Evolutionary conservation across 2,797 vertebrate genomes (phyloP).

Genomic region (Pagetopsis macropterus): DNA sequence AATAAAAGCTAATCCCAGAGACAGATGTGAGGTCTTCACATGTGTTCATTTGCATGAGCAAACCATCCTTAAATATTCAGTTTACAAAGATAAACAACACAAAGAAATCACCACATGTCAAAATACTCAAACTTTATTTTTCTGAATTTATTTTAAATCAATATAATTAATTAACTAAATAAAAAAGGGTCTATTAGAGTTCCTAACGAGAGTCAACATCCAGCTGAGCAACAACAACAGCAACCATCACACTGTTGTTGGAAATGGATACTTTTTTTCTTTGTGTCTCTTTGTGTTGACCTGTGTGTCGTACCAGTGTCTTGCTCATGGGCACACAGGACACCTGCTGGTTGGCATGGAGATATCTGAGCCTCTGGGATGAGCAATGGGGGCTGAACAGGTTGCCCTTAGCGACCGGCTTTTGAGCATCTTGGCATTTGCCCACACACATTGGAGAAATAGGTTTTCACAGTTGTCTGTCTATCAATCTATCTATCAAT

Average conservation of each 20-base stretch:
- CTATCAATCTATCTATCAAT: not conserved
- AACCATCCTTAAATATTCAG: too few relatives aligned
- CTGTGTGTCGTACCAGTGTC: constrained; percentile 14
- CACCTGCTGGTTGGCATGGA: constrained; percentile 75
- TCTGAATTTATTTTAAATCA: not conserved
- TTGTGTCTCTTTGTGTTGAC: not conserved
- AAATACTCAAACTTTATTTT: too few relatives aligned
- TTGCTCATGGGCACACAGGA: constrained; percentile 45
- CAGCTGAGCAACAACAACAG: not conserved
- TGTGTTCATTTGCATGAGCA: not conserved
- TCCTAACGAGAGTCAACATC: not conserved
- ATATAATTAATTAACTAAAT: not conserved
- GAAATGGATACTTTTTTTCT: not conserved
- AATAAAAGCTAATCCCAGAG: not conserved
- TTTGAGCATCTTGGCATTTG: constrained; percentile 52
- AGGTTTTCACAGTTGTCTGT: constrained; percentile 5
- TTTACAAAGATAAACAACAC: not conserved
- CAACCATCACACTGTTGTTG: too few relatives aligned
- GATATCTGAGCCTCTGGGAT: constrained; percentile 70
- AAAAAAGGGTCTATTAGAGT: not conserved
- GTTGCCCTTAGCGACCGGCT: constrained; percentile 69
- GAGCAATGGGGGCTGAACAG: constrained; percentile 53
- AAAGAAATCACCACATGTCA: too few relatives aligned
- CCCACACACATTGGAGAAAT: constrained; percentile 32
- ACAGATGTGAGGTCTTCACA: not conserved